phyloP scores from a whole-genome alignment of 1,140 invertebrate species.

The Pogonognathellus flavescens region DNA sequence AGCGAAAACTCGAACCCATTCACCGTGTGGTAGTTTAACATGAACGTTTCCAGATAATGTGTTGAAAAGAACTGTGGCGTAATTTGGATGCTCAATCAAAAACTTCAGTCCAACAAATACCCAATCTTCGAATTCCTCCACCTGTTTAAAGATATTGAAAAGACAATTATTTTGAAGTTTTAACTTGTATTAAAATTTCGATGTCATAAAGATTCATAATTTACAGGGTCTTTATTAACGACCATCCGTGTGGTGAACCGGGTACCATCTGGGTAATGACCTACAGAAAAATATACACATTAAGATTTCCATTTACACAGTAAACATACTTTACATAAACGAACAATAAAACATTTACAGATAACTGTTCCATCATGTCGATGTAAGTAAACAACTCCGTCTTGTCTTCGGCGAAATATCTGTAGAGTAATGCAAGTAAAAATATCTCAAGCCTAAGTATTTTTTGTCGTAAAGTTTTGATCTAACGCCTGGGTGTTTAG shows the following conservation, averaged over 20 bases:
- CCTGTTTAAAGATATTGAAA: neutral
- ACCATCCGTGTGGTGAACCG: conserved; percentile 60
- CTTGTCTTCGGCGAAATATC: conserved; percentile 60
- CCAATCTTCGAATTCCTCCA: conserved; percentile 53
- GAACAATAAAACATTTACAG: neutral
- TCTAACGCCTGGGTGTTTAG: too few relatives aligned
- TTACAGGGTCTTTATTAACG: conserved; percentile 8
- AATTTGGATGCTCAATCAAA: conserved; percentile 63
- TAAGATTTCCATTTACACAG: neutral
- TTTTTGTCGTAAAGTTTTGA: too few relatives aligned
- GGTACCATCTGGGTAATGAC: conserved; percentile 62
- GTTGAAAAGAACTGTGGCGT: conserved; percentile 58
- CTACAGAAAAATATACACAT: neutral
- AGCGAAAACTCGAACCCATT: conserved; percentile 60
- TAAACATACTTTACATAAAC: neutral
- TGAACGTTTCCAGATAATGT: conserved; percentile 55
- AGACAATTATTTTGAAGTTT: too few relatives aligned
- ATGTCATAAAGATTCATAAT: neutral
- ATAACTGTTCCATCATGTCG: conserved; percentile 56
- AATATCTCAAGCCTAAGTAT: neutral
- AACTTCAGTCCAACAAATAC: conserved; percentile 58
- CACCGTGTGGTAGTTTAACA: conserved; percentile 55
- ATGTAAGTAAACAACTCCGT: conserved; percentile 61
- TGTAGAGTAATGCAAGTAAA: neutral
- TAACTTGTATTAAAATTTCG: too few relatives aligned